Percentiles rank a stretch among this genome's conserved stretches.
Evolutionary conservation across 2,113 vertebrate genomes (phyloP).

Genomic region (Condylura cristata): DNA sequence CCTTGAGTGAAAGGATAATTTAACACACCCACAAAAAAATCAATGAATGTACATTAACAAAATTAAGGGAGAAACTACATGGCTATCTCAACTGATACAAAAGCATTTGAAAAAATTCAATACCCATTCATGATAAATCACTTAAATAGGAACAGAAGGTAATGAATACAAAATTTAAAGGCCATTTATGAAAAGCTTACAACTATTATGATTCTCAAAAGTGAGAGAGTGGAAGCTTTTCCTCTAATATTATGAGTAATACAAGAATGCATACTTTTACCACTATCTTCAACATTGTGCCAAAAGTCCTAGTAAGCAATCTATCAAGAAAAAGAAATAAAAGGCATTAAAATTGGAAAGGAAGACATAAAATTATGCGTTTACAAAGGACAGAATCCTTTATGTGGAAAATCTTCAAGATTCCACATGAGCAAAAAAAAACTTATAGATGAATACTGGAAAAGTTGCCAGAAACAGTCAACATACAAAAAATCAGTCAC

Average conservation of each 20-base stretch:
- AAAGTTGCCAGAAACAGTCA: background rate
- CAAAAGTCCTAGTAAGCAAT: background rate
- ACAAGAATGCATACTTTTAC: background rate
- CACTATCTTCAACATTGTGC: background rate
- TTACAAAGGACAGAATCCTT: background rate
- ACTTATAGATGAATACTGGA: background rate
- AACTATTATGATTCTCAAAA: background rate
- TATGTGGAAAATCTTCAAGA: background rate
- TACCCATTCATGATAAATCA: background rate
- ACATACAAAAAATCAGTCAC: background rate
- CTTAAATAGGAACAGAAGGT: background rate
- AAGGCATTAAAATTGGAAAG: background rate
- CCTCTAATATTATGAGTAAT: background rate
- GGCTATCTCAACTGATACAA: background rate
- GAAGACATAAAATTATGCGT: background rate
- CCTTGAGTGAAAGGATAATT: background rate
- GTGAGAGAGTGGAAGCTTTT: background rate
- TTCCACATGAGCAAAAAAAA: background rate
- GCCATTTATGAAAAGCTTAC: background rate
- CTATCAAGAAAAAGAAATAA: background rate
- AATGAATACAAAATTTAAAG: background rate
- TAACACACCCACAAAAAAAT: background rate
- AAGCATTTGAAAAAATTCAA: background rate
- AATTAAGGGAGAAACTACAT: background rate
- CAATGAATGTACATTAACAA: background rate